phyloP scores from a whole-genome alignment of 2,113 vertebrate species.

The Clarias batrachus region DNA sequence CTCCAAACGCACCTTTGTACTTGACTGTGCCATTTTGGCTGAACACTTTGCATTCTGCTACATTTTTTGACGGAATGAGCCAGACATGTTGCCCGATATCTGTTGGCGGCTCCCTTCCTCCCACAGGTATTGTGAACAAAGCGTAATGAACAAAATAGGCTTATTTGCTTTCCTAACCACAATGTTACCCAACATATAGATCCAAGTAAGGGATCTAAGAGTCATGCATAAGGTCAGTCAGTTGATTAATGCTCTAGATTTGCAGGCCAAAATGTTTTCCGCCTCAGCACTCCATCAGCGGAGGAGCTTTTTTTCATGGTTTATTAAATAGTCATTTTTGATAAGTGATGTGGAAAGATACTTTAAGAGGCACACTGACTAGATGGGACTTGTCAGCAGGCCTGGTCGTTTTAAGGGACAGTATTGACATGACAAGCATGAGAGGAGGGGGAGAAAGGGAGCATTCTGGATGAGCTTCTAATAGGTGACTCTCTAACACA shows the following conservation, averaged over 20 bases:
- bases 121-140: constrained; percentile 22
- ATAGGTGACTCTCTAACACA: constrained; percentile 18
- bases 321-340: constrained; percentile 98
- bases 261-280: constrained; percentile 80
- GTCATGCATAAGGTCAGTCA: constrained; percentile 78
- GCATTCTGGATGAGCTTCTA: constrained; percentile 13
- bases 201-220: constrained; percentile 61
- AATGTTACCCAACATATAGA: constrained; percentile 18
- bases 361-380: constrained; percentile 90
- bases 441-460: constrained; percentile 30
- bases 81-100: constrained; percentile 59
- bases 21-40: constrained; percentile 50
- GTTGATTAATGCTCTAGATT: constrained; percentile 84
- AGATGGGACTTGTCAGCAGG: constrained; percentile 83
- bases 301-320: constrained; percentile 97
- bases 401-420: constrained; percentile 74
- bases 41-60: constrained; percentile 63
- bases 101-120: constrained; percentile 60
- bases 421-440: constrained; percentile 70
- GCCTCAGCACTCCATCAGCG: constrained; percentile 84
- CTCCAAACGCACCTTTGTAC: constrained; percentile 55
- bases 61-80: constrained; percentile 58
- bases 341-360: constrained; percentile 90
- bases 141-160: background rate
- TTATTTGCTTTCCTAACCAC: constrained; percentile 8